A percentile compares a stretch with the other conserved stretches of the same genome.
phyloP scores from a whole-genome alignment of 2,113 vertebrate species.

The Neodontobutis hainanensis region DNA sequence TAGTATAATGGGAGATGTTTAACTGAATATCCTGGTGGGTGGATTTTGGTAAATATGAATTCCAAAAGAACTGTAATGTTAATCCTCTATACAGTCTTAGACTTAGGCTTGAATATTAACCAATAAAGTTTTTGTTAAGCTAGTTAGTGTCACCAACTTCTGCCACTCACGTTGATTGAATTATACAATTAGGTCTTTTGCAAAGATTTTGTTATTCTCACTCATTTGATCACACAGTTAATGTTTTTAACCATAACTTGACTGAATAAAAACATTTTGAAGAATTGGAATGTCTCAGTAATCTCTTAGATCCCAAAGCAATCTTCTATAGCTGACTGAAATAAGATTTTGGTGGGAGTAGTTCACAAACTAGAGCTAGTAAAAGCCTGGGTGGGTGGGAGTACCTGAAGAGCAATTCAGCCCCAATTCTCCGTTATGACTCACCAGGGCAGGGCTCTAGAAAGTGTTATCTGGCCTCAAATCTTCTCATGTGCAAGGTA shows the following conservation, averaged over 20 bases:
- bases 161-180: too few relatives aligned
- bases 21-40: conserved; percentile 2
- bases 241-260: not conserved
- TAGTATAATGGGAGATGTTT: conserved; percentile 16
- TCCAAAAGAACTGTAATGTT: too few relatives aligned
- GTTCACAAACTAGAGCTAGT: conserved; percentile 26
- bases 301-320: conserved; percentile 23
- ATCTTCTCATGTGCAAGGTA: conserved; percentile 33
- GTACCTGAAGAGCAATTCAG: conserved; percentile 36
- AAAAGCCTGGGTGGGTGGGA: conserved; percentile 34
- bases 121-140: too few relatives aligned
- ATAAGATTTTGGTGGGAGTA: conserved; percentile 40
- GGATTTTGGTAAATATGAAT: conserved; percentile 18
- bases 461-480: conserved; percentile 53
- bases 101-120: too few relatives aligned
- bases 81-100: too few relatives aligned
- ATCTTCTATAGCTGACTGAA: conserved; percentile 19
- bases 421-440: conserved; percentile 52
- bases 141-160: too few relatives aligned
- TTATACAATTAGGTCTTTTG: too few relatives aligned
- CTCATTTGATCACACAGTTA: too few relatives aligned
- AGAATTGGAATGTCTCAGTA: conserved; percentile 4
- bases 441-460: conserved; percentile 42
- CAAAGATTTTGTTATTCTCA: too few relatives aligned
- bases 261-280: conserved; percentile 5